Base-by-base conservation (phyloP, 2,797 vertebrate genomes). In the Gymnocypris eckloni region DNA sequence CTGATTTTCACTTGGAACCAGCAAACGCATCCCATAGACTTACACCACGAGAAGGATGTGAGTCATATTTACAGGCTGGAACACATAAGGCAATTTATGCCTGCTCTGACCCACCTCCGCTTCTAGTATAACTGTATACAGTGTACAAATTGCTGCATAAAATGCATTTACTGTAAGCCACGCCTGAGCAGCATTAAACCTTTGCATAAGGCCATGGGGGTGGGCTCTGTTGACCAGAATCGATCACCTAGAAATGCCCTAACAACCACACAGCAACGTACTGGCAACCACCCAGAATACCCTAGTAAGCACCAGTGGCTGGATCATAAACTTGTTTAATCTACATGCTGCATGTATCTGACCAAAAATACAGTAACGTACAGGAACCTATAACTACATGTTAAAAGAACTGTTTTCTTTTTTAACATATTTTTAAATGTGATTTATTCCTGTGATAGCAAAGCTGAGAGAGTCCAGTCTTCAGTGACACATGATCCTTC, bases 131-230 rank as follows among this genome's bases (percentile, higher is more conserved):
- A 33, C 20, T 22, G 6, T 69, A 33, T 22, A 48, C 11, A 33
- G 45, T 69, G 28, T 37, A 37, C 28, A 61, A 79, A 67, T 11
- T 22, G 18, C 61, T 13, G 43, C 8, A n/a, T 28, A 79, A 79
- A 66, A 79, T 28, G 16, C 18, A 37, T 67, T 80, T 80, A 4
- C 20, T 66, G 64, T 8, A 66, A 66, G 61, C 61, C 59, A 66
- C 25, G 5, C 22, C 79, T 48, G 59, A 45, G 41, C 41, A 64
- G 13, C 59, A 48, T 79, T 79, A 48, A 78, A 78, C 48, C 48
- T 76, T 12, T 22, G 16, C 48, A 52, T 50, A 6, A 15, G 43
- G 43, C n/a, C 43, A 18, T 72, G 9, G 16, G 37, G 37, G 37
- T 37, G 33, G 33, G 66, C 66, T 37, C 33, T 37, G 66, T 37